phyloP scores from a whole-genome alignment of 2,888 invertebrate genomes.

The Xylocampa areola region DNA sequence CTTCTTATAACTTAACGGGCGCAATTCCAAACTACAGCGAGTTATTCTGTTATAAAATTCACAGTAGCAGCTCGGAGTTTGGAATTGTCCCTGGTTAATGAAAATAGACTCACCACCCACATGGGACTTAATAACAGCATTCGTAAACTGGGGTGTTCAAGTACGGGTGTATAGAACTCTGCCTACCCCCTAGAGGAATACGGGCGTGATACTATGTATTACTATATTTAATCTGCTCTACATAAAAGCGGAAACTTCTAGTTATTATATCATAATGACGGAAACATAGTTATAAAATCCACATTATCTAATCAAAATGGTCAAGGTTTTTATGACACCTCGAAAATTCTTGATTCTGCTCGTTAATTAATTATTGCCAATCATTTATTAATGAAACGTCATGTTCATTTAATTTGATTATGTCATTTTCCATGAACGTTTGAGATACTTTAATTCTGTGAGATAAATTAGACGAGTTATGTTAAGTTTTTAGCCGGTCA shows the following conservation, averaged over 20 bases:
- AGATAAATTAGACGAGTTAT: slow-evolving; percentile 39
- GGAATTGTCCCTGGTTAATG: too few relatives aligned
- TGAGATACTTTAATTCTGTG: slow-evolving; percentile 6
- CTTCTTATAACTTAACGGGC: too few relatives aligned
- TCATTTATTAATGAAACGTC: slow-evolving; percentile 7
- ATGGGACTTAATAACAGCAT: too few relatives aligned
- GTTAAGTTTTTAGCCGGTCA: slow-evolving; percentile 35
- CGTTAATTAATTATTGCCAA: slow-evolving; percentile 1
- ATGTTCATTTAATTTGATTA: not conserved
- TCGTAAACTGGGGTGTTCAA: too few relatives aligned
- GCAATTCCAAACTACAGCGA: too few relatives aligned
- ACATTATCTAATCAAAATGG: slow-evolving; percentile 22
- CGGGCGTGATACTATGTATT: too few relatives aligned
- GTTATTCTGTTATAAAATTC: too few relatives aligned
- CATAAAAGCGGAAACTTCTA: not conserved
- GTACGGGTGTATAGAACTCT: too few relatives aligned
- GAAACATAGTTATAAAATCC: not conserved
- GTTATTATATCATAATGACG: slow-evolving; percentile 18
- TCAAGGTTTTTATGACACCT: not conserved
- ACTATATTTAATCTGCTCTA: too few relatives aligned
- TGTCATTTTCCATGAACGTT: slow-evolving; percentile 20
- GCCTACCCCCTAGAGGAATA: too few relatives aligned
- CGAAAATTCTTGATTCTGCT: slow-evolving; percentile 2
- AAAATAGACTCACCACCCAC: too few relatives aligned
- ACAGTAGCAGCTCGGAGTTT: too few relatives aligned